Evolutionary conservation across 1,140 invertebrate species (phyloP), one percentile per base, ranked within the genome.

Genomic region (Sesamia nonagrioides): DNA sequence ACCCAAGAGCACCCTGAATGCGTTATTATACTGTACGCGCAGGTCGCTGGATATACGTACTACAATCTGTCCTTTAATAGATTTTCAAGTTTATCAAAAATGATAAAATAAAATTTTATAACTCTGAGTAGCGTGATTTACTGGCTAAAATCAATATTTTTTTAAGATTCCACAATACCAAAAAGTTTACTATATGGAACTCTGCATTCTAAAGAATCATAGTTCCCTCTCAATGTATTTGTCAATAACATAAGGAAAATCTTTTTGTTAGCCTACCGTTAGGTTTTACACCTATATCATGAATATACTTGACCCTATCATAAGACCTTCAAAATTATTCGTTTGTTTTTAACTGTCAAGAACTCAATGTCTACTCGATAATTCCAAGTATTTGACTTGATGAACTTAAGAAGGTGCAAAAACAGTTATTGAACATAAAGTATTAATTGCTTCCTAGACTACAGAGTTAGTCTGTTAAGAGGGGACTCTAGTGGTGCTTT

Each of bases 381-480:
- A 17, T n/a, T 63, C 60, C 35, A 21, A 63, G 35, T 17, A 63
- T 63, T 63, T 63, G 60, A 63, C 60, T 37, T 37, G 35, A 40
- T 63, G 60, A 63, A 42, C 60, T 63, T 42, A 18, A 11, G 0
- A 15, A 40, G 15, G 37, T 17, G 37, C 60, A 63, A 63, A 40
- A 42, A 63, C 54, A n/a, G 54, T 56, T 5, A 2, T 21, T 54
- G 1, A 56, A 13, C 9, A 11, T 56, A 11, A n/a, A 56, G 11
- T 33, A 5, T 56, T 1, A 56, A 27, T 56, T 56, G 54, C 27
- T 11, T 27, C 6, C 9, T n/a, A 50, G 45, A 50, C 45, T 50
- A 15, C n/a, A 15, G n/a, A 50, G 45, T 50, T 50, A 50, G 45
- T 50, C 15, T n/a, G 15, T 50, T 50, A 15, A 50, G 11, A n/a